Percentiles rank a stretch among this genome's conserved stretches.
These are phyloP conservation scores for Myotis lucifugus DNA, from an alignment of 2,113 vertebrate genomes.

Conservation along the genomic window DNA sequence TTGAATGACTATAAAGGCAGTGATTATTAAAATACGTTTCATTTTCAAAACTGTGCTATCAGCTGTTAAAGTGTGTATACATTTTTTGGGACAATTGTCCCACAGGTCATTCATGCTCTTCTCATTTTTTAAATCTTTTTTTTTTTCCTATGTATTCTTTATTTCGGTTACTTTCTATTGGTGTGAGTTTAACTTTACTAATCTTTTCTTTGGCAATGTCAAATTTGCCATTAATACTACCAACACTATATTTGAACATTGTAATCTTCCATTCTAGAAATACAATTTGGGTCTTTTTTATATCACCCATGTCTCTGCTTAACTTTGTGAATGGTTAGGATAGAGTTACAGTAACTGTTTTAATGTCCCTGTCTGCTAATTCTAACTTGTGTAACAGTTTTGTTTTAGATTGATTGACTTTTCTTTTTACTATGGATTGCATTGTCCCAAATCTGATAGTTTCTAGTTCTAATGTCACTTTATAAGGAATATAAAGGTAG, in stretches of 20 bases:
- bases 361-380: conserved; percentile 6
- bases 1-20: too few relatives aligned
- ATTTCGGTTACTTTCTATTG: conserved; percentile 10
- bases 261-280: not conserved
- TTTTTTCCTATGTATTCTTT: not conserved
- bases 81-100: not conserved
- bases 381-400: conserved; percentile 23
- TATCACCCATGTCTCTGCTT: not conserved
- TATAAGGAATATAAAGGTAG: not conserved
- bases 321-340: conserved; percentile 37
- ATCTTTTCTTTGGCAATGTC: conserved; percentile 35
- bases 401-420: not conserved
- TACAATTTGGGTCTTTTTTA: not conserved
- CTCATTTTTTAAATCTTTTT: not conserved
- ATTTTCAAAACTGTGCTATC: too few relatives aligned
- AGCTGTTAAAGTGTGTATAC: too few relatives aligned
- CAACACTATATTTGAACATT: not conserved
- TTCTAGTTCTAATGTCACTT: not conserved
- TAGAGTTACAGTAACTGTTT: not conserved
- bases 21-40: too few relatives aligned
- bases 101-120: not conserved
- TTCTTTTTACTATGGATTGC: not conserved
- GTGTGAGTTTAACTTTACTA: conserved; percentile 2
- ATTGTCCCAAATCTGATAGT: not conserved
- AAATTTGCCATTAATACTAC: not conserved